Evolutionary conservation across 2,888 invertebrate species (phyloP).

Genomic region (Cantharis rufa): DNA sequence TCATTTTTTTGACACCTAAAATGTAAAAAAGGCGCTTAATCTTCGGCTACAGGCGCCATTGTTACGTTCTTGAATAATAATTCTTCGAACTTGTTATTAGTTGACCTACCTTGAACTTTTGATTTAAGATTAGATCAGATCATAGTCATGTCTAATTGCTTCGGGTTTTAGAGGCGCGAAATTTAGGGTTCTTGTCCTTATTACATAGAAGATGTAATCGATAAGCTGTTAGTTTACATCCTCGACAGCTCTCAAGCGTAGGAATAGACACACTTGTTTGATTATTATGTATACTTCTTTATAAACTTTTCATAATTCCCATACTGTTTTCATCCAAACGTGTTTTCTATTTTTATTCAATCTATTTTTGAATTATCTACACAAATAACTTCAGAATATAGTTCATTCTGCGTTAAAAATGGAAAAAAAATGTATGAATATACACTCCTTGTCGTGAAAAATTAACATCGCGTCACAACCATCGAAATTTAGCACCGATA

Average conservation of each 20-base stretch:
- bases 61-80: conserved; percentile 10
- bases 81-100: conserved; percentile 14
- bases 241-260: not conserved
- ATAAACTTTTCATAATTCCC: not conserved
- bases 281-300: not conserved
- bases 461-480: no score
- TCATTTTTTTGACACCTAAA: conserved; percentile 5
- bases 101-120: conserved; percentile 2
- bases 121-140: not conserved
- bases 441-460: not conserved
- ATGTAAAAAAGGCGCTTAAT: conserved; percentile 10
- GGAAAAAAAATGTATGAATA: not conserved
- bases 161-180: not conserved
- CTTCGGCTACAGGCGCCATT: conserved; percentile 13
- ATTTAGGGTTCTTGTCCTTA: not conserved
- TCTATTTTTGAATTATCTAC: not conserved
- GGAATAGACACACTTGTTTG: not conserved
- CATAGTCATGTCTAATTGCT: not conserved
- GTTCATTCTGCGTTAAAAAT: not conserved
- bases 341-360: not conserved
- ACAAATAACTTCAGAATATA: not conserved
- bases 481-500: no score
- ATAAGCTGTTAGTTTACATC: not conserved
- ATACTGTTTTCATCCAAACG: not conserved
- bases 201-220: not conserved